A percentile compares a stretch with the other conserved stretches of the same genome.
Conservation (phyloP, 2,888 invertebrate species). For the Mythimna impura region DNA sequence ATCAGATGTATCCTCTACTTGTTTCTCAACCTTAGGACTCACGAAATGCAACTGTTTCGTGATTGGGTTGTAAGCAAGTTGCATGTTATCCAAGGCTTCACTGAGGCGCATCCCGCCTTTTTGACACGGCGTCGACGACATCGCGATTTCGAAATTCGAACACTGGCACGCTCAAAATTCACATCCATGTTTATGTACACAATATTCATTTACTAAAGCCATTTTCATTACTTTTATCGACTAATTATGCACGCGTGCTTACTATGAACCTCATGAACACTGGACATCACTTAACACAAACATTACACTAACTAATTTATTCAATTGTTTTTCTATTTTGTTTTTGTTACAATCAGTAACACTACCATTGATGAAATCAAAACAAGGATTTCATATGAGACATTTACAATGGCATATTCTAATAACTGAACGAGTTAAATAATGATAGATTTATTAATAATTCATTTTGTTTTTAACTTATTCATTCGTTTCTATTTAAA, state of each 20-base stretch:
- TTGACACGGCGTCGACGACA: conserved; percentile 85
- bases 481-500: conserved; percentile 69
- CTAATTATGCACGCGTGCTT: conserved; percentile 47
- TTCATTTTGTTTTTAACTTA: conserved; percentile 57
- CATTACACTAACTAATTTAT: conserved; percentile 53
- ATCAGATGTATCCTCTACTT: conserved; percentile 76
- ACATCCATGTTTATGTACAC: conserved; percentile 75
- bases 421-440: conserved; percentile 23
- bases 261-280: conserved; percentile 32
- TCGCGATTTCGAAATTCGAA: conserved; percentile 73
- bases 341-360: conserved; percentile 63
- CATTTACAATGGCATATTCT: conserved; percentile 51
- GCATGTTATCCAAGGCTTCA: conserved; percentile 93
- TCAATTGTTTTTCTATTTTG: conserved; percentile 62
- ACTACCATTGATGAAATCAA: conserved; percentile 53
- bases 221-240: conserved; percentile 64
- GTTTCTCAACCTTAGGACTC: conserved; percentile 84
- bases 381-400: conserved; percentile 49
- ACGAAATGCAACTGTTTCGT: conserved; percentile 93
- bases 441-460: conserved; percentile 29
- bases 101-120: conserved; percentile 91
- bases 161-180: conserved; percentile 68
- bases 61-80: conserved; percentile 93
- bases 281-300: conserved; percentile 54
- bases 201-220: conserved; percentile 68